Evolutionary conservation across 2,888 invertebrate species (phyloP).

Genomic region (Loripinus fragilis): DNA sequence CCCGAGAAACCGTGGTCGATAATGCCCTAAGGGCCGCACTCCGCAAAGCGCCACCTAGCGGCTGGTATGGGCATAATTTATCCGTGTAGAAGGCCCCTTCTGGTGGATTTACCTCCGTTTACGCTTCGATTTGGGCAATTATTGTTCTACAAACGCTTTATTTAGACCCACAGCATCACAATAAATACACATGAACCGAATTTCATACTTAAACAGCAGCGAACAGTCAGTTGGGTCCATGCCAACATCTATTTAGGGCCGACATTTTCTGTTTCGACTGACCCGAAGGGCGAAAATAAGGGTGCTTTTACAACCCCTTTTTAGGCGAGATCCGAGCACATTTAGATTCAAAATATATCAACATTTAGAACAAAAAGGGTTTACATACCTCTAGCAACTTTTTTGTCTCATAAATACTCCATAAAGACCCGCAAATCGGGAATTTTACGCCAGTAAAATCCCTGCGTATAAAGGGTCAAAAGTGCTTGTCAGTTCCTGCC

Average conservation of each 20-base stretch:
- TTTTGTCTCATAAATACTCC: constrained; percentile 30
- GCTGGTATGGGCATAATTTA: constrained; percentile 52
- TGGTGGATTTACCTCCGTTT: constrained; percentile 24
- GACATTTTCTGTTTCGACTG: constrained; percentile 59
- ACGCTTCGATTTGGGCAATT: background rate
- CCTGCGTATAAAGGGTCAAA: constrained; percentile 43
- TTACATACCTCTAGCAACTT: constrained; percentile 46
- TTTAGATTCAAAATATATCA: background rate
- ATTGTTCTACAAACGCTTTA: background rate
- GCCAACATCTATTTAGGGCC: constrained; percentile 64
- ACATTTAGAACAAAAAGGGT: constrained; percentile 25
- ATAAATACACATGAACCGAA: no score
- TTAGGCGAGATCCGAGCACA: background rate
- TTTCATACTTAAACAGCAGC: no score
- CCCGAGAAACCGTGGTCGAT: background rate
- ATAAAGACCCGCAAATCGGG: constrained; percentile 36
- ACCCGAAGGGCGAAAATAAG: constrained; percentile 59
- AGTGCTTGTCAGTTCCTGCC: constrained; percentile 55
- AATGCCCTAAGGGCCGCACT: constrained; percentile 59
- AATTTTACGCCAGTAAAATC: constrained; percentile 48
- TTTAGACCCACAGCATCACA: no score
- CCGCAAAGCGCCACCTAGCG: constrained; percentile 57
- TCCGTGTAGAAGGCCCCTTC: constrained; percentile 49
- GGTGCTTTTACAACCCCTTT: constrained; percentile 49
- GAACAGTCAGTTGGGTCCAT: constrained; percentile 46